Evolutionary conservation across 2,888 invertebrate genomes (phyloP).

Genomic region (Caenorhabditis becei): DNA sequence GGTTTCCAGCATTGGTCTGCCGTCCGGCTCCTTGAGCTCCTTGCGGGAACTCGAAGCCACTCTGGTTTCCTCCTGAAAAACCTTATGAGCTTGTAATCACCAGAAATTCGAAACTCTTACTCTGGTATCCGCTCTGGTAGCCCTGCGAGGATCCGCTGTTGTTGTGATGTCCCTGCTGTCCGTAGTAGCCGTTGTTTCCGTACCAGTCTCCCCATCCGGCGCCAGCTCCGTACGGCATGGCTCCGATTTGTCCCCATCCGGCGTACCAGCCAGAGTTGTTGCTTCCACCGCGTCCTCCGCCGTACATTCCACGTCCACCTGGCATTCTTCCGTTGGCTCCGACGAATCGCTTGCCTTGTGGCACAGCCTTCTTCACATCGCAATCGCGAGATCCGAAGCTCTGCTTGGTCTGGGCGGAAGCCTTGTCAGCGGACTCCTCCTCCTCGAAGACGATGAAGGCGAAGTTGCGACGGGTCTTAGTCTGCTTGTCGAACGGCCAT

Average conservation of each 20-base stretch:
- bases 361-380: slow-evolving; percentile 82
- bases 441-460: slow-evolving; percentile 82
- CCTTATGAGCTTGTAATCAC: slow-evolving; percentile 6
- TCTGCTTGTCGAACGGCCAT: slow-evolving; percentile 80
- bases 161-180: slow-evolving; percentile 62
- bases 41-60: slow-evolving; percentile 67
- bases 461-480: slow-evolving; percentile 80
- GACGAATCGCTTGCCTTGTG: slow-evolving; percentile 76
- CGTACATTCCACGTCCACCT: slow-evolving; percentile 62
- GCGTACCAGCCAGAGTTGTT: slow-evolving; percentile 66
- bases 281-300: slow-evolving; percentile 68
- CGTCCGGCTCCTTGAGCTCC: slow-evolving; percentile 53
- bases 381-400: slow-evolving; percentile 81
- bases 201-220: slow-evolving; percentile 75
- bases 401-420: slow-evolving; percentile 78
- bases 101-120: slow-evolving; percentile 25
- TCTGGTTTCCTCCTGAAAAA: slow-evolving; percentile 60
- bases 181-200: slow-evolving; percentile 64
- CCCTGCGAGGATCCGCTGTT: slow-evolving; percentile 61
- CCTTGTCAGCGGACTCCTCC: slow-evolving; percentile 81
- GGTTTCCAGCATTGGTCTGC: slow-evolving; percentile 50
- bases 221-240: slow-evolving; percentile 71
- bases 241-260: slow-evolving; percentile 74
- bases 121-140: slow-evolving; percentile 47
- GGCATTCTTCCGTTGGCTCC: slow-evolving; percentile 63